Conservation (phyloP, 2,888 invertebrate species). For the Anthrax anthrax region DNA sequence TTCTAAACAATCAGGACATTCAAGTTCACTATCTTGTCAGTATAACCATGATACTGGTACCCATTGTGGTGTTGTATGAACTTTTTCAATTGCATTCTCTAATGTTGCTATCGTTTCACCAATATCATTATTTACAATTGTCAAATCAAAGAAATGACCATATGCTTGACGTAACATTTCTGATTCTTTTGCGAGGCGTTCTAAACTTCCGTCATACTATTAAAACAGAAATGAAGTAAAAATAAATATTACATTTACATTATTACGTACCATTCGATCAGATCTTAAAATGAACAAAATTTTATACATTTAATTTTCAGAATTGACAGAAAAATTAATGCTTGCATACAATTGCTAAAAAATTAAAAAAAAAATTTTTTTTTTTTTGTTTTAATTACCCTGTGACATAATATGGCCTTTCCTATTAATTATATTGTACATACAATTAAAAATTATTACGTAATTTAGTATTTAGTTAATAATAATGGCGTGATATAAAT, state of each 20-base stretch:
- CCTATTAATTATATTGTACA: no score
- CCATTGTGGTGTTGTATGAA: conserved; percentile 89
- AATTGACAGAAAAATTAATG: no score
- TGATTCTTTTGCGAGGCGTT: conserved; percentile 89
- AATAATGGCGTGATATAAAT: no score
- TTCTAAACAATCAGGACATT: conserved; percentile 34
- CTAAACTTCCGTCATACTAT: conserved; percentile 96
- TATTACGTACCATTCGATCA: no score
- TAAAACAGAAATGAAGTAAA: not conserved
- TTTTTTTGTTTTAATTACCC: not conserved
- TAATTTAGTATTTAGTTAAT: no score
- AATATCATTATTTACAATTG: conserved; percentile 98
- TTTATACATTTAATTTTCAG: no score
- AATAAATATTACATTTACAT: not conserved
- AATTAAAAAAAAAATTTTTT: no score
- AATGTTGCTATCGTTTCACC: conserved; percentile 92
- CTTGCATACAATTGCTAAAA: no score
- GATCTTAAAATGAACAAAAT: no score
- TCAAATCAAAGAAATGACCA: conserved; percentile 97
- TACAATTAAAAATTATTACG: no score
- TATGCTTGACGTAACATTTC: conserved; percentile 93
- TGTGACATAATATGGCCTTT: no score
- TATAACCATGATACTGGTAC: conserved; percentile 93
- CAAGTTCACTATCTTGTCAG: conserved; percentile 37
- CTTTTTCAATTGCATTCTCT: conserved; percentile 79